Evolutionary conservation across 2,113 vertebrate genomes (phyloP), one percentile per base, ranked within the genome.

Genomic region (Hippocampus abdominalis): DNA sequence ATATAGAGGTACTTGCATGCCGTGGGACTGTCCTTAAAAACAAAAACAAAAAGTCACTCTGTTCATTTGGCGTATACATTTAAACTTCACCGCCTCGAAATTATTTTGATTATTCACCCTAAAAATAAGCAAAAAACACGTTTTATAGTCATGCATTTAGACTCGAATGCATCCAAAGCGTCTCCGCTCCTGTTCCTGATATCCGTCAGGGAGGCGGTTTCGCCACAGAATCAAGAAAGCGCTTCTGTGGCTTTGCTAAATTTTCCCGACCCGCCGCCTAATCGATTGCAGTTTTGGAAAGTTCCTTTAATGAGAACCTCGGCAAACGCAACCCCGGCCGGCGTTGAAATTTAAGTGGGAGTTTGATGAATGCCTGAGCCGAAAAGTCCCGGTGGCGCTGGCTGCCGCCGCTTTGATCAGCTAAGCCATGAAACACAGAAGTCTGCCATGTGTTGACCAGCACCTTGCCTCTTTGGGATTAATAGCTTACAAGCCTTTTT

Each of bases 391-490:
- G 79, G 81, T 87, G 85, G 79, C 75, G 79, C 82, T 84, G 81
- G 84, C 75, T 85, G 82, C 75, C 57, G 36, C 39, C 23, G 74
- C 90, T 91, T 91, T 91, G 90, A 91, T 91, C 88, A 84, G 83
- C 82, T 85, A 87, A 88, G 56, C 82, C 83, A 76, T 72, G 81
- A 88, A 87, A 86, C 80, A 70, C 76, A 69, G 78, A 78, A 74
- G 73, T 62, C 80, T 75, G 83, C 86, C 90, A 89, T 88, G 85
- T 91, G 87, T 88, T 82, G 76, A 83, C 61, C 85, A 88, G 88
- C 83, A 82, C 88, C 84, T 83, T 63, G 57, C 64, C 72, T 86
- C 80, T 74, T 75, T 71, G 66, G 77, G 78, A 63, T 40, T 83
- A 80, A 86, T 82, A 69, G 77, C 81, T 86, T 78, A 81, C 81